These are phyloP conservation scores for Syngnathus floridae DNA, from an alignment of 2,113 vertebrate genomes.

Conservation along the genomic window DNA sequence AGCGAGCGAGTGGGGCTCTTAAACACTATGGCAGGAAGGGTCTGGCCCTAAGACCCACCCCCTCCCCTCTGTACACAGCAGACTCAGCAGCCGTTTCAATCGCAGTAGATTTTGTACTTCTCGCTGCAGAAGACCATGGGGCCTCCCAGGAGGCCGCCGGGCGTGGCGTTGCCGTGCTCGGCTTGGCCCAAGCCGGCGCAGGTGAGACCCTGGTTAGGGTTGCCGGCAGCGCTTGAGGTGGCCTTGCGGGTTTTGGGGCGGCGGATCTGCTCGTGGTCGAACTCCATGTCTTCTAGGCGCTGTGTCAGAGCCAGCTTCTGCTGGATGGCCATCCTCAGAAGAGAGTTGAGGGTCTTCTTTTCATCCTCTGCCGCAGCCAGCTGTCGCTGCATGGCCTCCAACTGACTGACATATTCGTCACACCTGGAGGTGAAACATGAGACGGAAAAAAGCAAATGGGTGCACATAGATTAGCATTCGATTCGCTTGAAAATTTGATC, in stretches of 20 bases:
- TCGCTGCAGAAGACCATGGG: slow-evolving; percentile 87
- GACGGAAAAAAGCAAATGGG: background rate
- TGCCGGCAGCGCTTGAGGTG: slow-evolving; percentile 52
- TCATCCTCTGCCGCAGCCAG: slow-evolving; percentile 93
- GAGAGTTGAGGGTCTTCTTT: slow-evolving; percentile 96
- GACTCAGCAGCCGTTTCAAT: slow-evolving; percentile 66
- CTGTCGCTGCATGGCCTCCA: slow-evolving; percentile 97
- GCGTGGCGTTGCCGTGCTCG: slow-evolving; percentile 61
- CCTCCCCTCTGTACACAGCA: slow-evolving; percentile 66
- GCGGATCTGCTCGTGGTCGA: slow-evolving; percentile 86
- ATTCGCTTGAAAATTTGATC: background rate
- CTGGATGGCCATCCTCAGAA: slow-evolving; percentile 97
- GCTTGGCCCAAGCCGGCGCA: slow-evolving; percentile 73
- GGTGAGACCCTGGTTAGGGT: slow-evolving; percentile 81
- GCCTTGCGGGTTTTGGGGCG: slow-evolving; percentile 74
- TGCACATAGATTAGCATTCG: background rate
- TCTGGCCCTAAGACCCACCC: slow-evolving; percentile 14
- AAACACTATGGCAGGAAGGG: slow-evolving; percentile 65
- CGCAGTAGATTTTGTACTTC: slow-evolving; percentile 97
- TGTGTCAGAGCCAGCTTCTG: slow-evolving; percentile 97
- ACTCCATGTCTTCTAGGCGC: slow-evolving; percentile 92
- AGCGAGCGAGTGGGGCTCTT: slow-evolving; percentile 76
- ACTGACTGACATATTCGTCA: slow-evolving; percentile 93
- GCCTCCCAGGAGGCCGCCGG: slow-evolving; percentile 73
- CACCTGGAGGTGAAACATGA: slow-evolving; percentile 71